Evolutionary conservation across 2,888 invertebrate species (phyloP), one percentile per base, ranked within the genome.

Genomic region (Heteromyza rotundicornis): DNA sequence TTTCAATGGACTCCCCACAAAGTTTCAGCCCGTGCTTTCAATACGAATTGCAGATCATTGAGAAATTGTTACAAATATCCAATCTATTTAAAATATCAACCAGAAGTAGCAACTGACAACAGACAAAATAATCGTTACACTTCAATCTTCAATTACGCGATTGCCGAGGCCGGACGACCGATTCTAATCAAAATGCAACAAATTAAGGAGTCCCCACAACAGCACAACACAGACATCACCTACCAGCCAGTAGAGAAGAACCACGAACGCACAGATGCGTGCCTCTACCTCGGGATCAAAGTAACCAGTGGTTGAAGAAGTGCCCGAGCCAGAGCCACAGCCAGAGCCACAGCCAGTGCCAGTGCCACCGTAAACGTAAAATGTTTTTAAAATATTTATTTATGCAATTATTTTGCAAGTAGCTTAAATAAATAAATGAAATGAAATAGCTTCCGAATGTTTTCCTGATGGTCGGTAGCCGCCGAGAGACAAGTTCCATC

Each of bases 331-430:
- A 27, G 10, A 14, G 17, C 47, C 47, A 47, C 36, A 50, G 22
- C 22, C 50, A 50, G 22, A 50, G 12, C 40, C 40, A n/a, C 5
- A n/a, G 10, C 8, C n/a, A 27, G 27, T 10, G 5, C 5, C 27
- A 10, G 35, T 23, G 24, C 22, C 35, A 20, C 19, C 14, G 17
- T 19, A 20, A 19, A 7, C 14, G 47, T 3, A 19, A 14, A 40
- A n/a, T 17, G 47, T 19, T 64, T 70, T 76, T 74, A 77, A 77
- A 77, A 77, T 77, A 77, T 77, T 77, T 77, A 77, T 77, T 75
- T 77, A 77, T 77, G 77, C 77, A 77, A 77, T 77, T 77, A 77
- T 77, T 77, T 77, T 75, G 77, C 77, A 76, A 77, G 77, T 77
- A 77, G 74, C 77, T 77, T 73, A 76, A 76, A 76, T 76, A 77